Evolutionary conservation across 2,113 vertebrate genomes (phyloP), one percentile per base, ranked within the genome.

Genomic region (Odocoileus hemionus): DNA sequence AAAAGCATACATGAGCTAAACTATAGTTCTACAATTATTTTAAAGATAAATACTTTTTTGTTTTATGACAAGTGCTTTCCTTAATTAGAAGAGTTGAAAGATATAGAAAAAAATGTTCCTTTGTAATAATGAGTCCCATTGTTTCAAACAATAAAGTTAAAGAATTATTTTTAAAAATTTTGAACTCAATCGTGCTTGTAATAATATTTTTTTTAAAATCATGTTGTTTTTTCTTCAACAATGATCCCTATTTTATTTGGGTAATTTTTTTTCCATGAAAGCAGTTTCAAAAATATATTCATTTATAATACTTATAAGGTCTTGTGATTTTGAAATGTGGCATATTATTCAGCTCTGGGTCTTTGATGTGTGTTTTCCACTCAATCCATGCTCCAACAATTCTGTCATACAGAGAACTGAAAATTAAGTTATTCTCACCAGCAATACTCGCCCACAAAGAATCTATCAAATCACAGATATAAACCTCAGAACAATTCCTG

Each of bases 391-490:
- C 99, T 99, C 98, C 98, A 99, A 99, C 99, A 99, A 98, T 99
- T 99, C 99, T 99, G 99, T 99, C 99, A 99, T 99, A 99, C 98
- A 98, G 98, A 99, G 99, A 99, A 99, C 99, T 99, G 99, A 99
- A 99, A 99, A 99, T 99, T 99, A 99, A 99, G 99, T 99, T 99
- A 99, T 99, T 99, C 99, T 99, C 99, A 99, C 99, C 99, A 99
- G 99, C 99, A 99, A 99, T 98, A 99, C 99, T 98, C 98, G 98
- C 98, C 98, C 98, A 99, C 99, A 99, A 99, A 99, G 99, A 99
- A 99, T 99, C 99, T 99, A 99, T 99, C 99, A 99, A 99, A 99
- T 99, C 99, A 98, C 98, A 99, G 99, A 99, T 99, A 99, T 99
- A 99, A 99, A 99, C 99, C 99, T 99, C 99, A 98, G 98, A 99